Evolutionary conservation across 1,140 invertebrate species (phyloP), one percentile per base, ranked within the genome.

Genomic region (Hesperophylax magnus): DNA sequence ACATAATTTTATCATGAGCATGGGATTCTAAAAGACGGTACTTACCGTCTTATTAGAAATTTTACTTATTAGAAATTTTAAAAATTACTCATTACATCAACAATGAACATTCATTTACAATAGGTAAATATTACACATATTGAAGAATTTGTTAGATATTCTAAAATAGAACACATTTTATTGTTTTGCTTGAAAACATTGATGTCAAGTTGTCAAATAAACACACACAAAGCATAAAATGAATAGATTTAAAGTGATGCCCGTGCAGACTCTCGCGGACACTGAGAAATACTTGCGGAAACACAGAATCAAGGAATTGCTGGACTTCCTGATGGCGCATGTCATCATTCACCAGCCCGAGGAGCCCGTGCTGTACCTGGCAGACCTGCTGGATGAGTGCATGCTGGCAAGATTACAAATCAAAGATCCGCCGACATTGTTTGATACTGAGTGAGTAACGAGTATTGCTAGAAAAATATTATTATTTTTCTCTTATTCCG

Each of bases 341-440:
- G 7, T 81, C 2, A 65, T 77, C 18, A 27, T 54, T 24, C n/a
- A 67, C 39, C 71, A 61, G 53, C 79, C 79, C 0, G 61, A 77
- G 8, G 61, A 81, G 3, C 60, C 72, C 3, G 17, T 76, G 11
- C 1, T 22, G 24, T 81, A 52, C 52, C 65, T 81, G 17, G 24
- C 71, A 2, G 75, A 81, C 22, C 53, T 81, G 34, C 61, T 81
- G 14, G 79, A 81, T 52, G n/a, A 77, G 34, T 81, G 61, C 31
- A 77, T 81, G 79, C 15, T 81, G 67, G 39, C 39, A n/a, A 53
- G 79, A 15, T 18, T 39, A 34, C 24, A 39, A 15, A 31, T 65
- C 47, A 24, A 4, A 20, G 27, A 24, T 11, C 72, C 79, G 0
- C 72, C 72, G 2, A 63, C 27, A 11, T 69, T 81, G 17, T 81